A percentile compares a stretch with the other conserved stretches of the same genome.
These are phyloP conservation scores for Arnoldichthys spilopterus DNA, from an alignment of 2,797 vertebrate genomes.

Conservation along the genomic window DNA sequence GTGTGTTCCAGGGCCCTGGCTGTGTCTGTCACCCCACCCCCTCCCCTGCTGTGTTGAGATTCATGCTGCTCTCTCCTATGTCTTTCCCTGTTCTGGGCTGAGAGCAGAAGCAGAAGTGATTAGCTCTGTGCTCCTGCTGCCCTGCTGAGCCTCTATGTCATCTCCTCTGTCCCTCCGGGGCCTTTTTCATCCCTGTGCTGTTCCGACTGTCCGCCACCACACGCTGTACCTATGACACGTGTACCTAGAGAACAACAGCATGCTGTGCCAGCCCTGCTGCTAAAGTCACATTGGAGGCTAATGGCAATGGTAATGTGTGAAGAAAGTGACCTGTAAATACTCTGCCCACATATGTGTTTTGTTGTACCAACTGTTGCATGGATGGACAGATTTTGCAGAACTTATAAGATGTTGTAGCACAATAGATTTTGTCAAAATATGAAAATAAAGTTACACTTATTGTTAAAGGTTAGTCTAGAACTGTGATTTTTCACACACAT, in stretches of 20 bases:
- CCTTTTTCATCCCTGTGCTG: slow-evolving; percentile 36
- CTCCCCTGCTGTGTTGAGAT: slow-evolving; percentile 5
- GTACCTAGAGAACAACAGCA: slow-evolving; percentile 6
- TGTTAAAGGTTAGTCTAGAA: too few species aligned
- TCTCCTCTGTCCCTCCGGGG: slow-evolving; percentile 21
- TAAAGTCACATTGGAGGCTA: not conserved
- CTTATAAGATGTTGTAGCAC: too few species aligned
- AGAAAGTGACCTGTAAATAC: not conserved
- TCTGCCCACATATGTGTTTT: not conserved
- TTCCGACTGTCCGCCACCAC: slow-evolving; percentile 9
- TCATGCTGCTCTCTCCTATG: not conserved
- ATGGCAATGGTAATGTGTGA: not conserved
- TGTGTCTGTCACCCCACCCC: too few species aligned
- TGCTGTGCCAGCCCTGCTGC: not conserved
- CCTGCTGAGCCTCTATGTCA: slow-evolving; percentile 33
- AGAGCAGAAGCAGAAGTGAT: slow-evolving; percentile 47
- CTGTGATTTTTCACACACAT: too few species aligned
- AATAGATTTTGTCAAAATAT: too few species aligned
- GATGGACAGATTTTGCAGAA: not conserved
- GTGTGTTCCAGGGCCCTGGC: not conserved
- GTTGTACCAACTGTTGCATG: not conserved
- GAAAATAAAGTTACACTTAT: too few species aligned
- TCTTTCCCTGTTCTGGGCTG: slow-evolving; percentile 23
- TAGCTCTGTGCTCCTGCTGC: slow-evolving; percentile 45
- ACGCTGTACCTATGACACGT: slow-evolving; percentile 23